Base-by-base conservation (phyloP, 2,888 invertebrate species). In the Ormyrus thymus region DNA sequence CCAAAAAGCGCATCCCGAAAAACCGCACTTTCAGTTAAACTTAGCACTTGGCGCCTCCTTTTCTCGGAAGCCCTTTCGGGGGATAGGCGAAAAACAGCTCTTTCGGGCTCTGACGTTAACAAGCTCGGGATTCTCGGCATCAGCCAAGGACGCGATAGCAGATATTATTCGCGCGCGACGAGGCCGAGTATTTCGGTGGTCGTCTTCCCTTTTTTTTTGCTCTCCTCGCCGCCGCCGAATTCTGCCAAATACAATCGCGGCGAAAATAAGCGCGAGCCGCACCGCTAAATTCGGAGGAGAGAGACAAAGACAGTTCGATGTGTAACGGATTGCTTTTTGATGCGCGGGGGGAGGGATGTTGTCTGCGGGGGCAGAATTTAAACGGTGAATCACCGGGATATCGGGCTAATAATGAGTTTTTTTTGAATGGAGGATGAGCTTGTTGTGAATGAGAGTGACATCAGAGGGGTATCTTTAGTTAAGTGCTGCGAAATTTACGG, bases 41-140 rank as follows among this genome's bases (percentile, higher is more conserved):
- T 70, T 70, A 70, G 64, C 50, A 4, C 53, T 29, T 8, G 48
- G 48, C 13, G 13, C 56, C 45, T 10, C 15, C 15, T 7, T 29
- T 59, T 79, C 79, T 72, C 51, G 29, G 79, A 79, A 79, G 46
- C 58, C 72, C 61, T 73, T 69, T 66, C 3, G 29, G 29, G 29
- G 4, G 55, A 62, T 71, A 71, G 71, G 51, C 45, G 51, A 48
- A 10, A 56, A 43, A 48, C 13, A 45, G 48, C 9, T 8, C 13
- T 43, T 62, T 9, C 13, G 15, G 46, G 45, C 13, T 53, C 53
- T 55, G 46, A 46, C 53, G 55, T 29, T 64, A 62, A 55, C 46
- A 11, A 13, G 51, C 6, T 6, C 13, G 6, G 6, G 29, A 50
- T 7, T 51, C 45, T 43, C 8, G 29, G 29, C 29, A 29, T 29